Evolutionary conservation across 1,140 invertebrate genomes (phyloP).

Genomic region (Papilio xuthus): DNA sequence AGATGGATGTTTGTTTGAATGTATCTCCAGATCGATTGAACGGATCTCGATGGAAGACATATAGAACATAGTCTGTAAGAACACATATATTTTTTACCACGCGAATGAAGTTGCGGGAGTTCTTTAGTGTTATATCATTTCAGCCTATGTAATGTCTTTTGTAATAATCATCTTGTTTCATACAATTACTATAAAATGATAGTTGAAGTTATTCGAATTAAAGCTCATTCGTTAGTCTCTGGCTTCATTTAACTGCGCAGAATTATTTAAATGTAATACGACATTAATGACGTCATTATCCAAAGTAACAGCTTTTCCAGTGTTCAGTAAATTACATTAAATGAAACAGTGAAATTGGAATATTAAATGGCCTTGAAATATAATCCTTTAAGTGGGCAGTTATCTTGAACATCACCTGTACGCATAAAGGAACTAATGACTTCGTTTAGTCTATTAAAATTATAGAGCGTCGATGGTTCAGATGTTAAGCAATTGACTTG

Average conservation of each 20-base stretch:
- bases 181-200: too few relatives aligned
- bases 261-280: constrained; percentile 13
- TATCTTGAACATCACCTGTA: constrained; percentile 16
- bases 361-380: constrained; percentile 3
- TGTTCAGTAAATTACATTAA: constrained; percentile 15
- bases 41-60: too few relatives aligned
- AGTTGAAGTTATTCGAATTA: neutral
- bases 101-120: too few relatives aligned
- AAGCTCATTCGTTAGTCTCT: constrained; percentile 2
- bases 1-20: too few relatives aligned
- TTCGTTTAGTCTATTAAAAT: neutral
- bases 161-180: too few relatives aligned
- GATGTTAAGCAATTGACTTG: too few relatives aligned
- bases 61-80: too few relatives aligned
- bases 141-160: too few relatives aligned
- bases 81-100: too few relatives aligned
- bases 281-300: constrained; percentile 20
- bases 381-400: constrained; percentile 12
- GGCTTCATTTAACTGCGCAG: neutral
- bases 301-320: neutral
- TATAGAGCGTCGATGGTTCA: too few relatives aligned
- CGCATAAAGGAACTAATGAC: neutral
- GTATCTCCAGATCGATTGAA: too few relatives aligned
- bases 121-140: too few relatives aligned
- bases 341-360: constrained; percentile 4